Base-by-base conservation (phyloP, 1,140 invertebrate genomes). In the Brachionus plicatilis region DNA sequence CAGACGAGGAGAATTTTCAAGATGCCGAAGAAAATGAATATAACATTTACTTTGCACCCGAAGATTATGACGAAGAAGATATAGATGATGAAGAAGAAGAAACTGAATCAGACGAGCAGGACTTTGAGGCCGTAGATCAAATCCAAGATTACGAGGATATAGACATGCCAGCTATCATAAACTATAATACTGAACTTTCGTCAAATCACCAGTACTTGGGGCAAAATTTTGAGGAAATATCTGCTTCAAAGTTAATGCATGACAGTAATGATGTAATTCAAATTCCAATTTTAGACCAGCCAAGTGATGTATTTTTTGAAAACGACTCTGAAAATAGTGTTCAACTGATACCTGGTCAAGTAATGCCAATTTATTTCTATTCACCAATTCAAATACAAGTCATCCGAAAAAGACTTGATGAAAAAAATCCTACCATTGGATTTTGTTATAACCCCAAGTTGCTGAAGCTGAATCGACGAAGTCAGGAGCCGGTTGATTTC, bases 271-370 rank as follows among this genome's bases (percentile, higher is more conserved):
- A 60, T 45, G n/a, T 29, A 6, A 68, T 82, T 43, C 53, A 82
- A 68, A 82, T 82, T 17, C 79, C 79, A 8, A 17, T 82, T 65
- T 82, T 82, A 20, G 29, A 27, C 11, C 53, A 45, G 17, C 53
- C 79, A 24, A 47, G 79, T 82, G 53, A 68, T 65, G 41, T 3
- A 17, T 65, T 82, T 82, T 82, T 24, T 37, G 79, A 65, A 11
- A 68, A 82, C 14, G 65, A 76, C 27, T 50, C 17, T 12, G 79
- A 82, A 20, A 82, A 82, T 27, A 65, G 37, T 65, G 79, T 82
- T 33, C 79, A 82, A 82, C 45, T 82, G 12, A 82, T 82, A 41
- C 79, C 79, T 20, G 79, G 79, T 65, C 79, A 82, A 82, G 65
- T 82, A 33, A 82, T 82, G 79, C 79, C 79, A 5, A 60, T 82